phyloP scores from a whole-genome alignment of 1,140 invertebrate genomes.

The Lordiphosa clarofinis region DNA sequence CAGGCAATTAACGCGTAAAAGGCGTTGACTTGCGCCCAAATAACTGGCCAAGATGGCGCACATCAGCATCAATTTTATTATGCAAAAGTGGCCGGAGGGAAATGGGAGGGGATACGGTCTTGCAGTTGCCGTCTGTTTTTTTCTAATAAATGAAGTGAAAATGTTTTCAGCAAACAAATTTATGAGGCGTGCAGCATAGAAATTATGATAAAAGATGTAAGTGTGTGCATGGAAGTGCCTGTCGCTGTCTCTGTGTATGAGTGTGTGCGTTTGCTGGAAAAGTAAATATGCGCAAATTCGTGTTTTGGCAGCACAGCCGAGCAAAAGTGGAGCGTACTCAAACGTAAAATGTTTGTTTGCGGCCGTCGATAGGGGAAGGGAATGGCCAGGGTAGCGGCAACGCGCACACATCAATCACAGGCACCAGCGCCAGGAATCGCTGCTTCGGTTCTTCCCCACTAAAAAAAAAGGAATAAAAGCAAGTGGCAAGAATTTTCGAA shows the following conservation, averaged over 20 bases:
- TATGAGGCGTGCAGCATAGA: slow-evolving; percentile 61
- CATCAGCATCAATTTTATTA: slow-evolving; percentile 45
- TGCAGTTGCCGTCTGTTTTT: slow-evolving; percentile 19
- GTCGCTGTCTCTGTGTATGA: slow-evolving; percentile 8
- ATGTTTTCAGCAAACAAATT: slow-evolving; percentile 74
- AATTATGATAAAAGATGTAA: slow-evolving; percentile 75
- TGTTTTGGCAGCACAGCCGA: slow-evolving; percentile 67
- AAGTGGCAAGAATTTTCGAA: slow-evolving; percentile 42
- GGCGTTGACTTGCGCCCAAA: slow-evolving; percentile 19
- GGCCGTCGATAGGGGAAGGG: slow-evolving; percentile 27
- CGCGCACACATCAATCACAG: slow-evolving; percentile 71
- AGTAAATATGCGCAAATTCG: slow-evolving; percentile 76
- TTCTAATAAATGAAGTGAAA: slow-evolving; percentile 77
- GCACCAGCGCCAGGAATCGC: slow-evolving; percentile 6
- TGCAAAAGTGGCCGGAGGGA: slow-evolving; percentile 16
- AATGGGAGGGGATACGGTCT: not conserved
- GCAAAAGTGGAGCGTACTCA: slow-evolving; percentile 71
- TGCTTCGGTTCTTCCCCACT: not conserved
- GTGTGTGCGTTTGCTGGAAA: slow-evolving; percentile 28
- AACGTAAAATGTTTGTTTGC: slow-evolving; percentile 76
- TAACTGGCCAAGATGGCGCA: slow-evolving; percentile 59
- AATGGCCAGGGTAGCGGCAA: slow-evolving; percentile 3
- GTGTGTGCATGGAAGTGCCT: slow-evolving; percentile 12
- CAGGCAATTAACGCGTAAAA: slow-evolving; percentile 73
- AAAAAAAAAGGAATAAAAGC: slow-evolving; percentile 23